Base-by-base conservation (phyloP, 2,797 vertebrate species). In the Poliocrania exsul region DNA sequence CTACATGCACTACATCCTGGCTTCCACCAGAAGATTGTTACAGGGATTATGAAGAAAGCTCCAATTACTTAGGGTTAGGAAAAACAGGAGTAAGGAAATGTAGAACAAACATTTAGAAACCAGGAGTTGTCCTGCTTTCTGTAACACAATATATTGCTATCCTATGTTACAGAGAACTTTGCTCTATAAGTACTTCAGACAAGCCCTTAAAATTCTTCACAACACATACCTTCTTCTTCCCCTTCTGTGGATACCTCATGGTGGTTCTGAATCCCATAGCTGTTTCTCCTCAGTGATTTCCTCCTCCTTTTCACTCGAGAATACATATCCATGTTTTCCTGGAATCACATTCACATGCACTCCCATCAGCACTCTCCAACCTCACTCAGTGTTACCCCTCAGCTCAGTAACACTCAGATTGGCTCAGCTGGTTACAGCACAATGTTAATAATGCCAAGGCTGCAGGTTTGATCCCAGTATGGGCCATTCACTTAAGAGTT, bases 251-350 rank as follows among this genome's bases (percentile, higher is more conserved):
- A 98, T 86, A 98, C 99, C 97, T 99, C 99, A 86, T 99, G 99
- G 96, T 99, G 99, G 57, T 99, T 97, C 72, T 99, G 99, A 97
- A 99, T 99, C 72, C 98, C 99, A 73, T 99, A 99, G 60, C 98
- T 98, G 92, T 98, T 99, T 97, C 99, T 99, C 81, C 99, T 98
- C 97, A 99, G 95, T 16, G 99, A 99, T 96, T 99, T 99, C 96
- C 99, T 97, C 53, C 98, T 98, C 38, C 99, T 99, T 97, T 99
- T 99, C 83, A 99, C 99, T 93, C 99, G 98, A 77, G 99, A 99
- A 97, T 99, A 99, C 99, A 99, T 99, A 97, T 99, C 99, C 99
- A 99, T 99, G 97, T 99, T 99, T 98, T 99, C 99, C 99, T 99
- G 85, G 95, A 97, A 96, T 35, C 78, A 94, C 70, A 75, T 62